phyloP scores from a whole-genome alignment of 2,888 invertebrate genomes.

The Caenorhabditis becei region DNA sequence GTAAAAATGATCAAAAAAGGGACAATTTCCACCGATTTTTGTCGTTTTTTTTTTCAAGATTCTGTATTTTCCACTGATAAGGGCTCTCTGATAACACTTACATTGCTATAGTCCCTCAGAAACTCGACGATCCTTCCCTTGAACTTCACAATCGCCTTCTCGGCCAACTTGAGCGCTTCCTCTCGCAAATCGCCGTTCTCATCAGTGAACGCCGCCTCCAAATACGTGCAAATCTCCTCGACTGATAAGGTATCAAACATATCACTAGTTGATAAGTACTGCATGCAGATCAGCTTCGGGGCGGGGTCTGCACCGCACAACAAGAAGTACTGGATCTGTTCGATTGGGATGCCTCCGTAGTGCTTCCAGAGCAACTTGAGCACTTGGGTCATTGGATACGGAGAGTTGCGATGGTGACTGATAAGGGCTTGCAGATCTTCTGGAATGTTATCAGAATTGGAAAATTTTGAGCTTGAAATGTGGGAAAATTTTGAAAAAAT shows the following conservation, averaged over 20 bases:
- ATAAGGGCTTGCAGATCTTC: slow-evolving; percentile 39
- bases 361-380: slow-evolving; percentile 40
- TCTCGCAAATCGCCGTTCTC: neutral
- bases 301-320: slow-evolving; percentile 26
- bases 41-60: no score
- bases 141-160: neutral
- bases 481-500: neutral
- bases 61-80: neutral
- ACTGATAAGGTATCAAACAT: slow-evolving; percentile 6
- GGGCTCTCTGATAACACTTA: neutral
- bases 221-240: slow-evolving; percentile 9
- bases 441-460: slow-evolving; percentile 1
- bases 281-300: slow-evolving; percentile 37
- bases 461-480: neutral
- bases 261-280: slow-evolving; percentile 13
- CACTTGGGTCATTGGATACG: slow-evolving; percentile 26
- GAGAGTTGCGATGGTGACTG: neutral
- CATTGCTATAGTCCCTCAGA: slow-evolving; percentile 7
- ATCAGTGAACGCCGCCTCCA: slow-evolving; percentile 17
- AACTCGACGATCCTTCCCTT: neutral
- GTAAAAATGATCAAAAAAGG: no score
- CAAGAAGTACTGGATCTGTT: slow-evolving; percentile 14
- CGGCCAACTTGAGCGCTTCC: neutral
- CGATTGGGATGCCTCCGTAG: slow-evolving; percentile 49
- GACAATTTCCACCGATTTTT: no score